These are phyloP conservation scores for Cataglyphis altisquamis DNA, from an alignment of 2,888 invertebrate genomes.

Conservation along the genomic window DNA sequence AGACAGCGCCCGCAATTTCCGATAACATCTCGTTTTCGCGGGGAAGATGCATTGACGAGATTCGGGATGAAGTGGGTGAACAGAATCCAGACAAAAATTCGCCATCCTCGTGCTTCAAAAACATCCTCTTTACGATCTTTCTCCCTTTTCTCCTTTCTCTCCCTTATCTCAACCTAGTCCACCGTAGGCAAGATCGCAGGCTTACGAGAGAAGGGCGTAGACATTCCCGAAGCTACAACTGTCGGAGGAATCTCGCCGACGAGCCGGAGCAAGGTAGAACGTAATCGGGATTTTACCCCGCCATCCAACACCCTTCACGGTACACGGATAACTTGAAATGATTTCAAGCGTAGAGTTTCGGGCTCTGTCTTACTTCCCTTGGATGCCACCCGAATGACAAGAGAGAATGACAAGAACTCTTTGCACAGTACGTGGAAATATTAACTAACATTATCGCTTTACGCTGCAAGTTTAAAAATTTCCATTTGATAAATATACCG, in stretches of 20 bases:
- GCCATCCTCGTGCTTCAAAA: constrained; percentile 12
- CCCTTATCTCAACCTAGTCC: constrained; percentile 47
- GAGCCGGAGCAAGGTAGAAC: constrained; percentile 28
- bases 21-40: constrained; percentile 69
- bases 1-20: constrained; percentile 72
- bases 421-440: constrained; percentile 39
- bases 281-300: constrained; percentile 51
- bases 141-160: constrained; percentile 2
- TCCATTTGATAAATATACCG: constrained; percentile 1
- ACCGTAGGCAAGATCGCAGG: constrained; percentile 22
- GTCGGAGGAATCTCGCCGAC: constrained; percentile 60
- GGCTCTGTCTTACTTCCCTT: constrained; percentile 24
- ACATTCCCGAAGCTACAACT: constrained; percentile 62
- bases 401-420: not conserved
- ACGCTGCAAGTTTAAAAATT: constrained; percentile 27
- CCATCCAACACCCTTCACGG: constrained; percentile 46
- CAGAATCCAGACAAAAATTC: constrained; percentile 63
- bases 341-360: constrained; percentile 54
- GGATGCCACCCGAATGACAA: constrained; percentile 35
- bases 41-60: constrained; percentile 64
- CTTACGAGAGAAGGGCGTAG: constrained; percentile 74
- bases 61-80: constrained; percentile 43
- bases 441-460: constrained; percentile 38
- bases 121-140: not conserved
- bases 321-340: constrained; percentile 52